Evolutionary conservation across 2,113 vertebrate genomes (phyloP).

Genomic region (Tetraodon nigroviridis): DNA sequence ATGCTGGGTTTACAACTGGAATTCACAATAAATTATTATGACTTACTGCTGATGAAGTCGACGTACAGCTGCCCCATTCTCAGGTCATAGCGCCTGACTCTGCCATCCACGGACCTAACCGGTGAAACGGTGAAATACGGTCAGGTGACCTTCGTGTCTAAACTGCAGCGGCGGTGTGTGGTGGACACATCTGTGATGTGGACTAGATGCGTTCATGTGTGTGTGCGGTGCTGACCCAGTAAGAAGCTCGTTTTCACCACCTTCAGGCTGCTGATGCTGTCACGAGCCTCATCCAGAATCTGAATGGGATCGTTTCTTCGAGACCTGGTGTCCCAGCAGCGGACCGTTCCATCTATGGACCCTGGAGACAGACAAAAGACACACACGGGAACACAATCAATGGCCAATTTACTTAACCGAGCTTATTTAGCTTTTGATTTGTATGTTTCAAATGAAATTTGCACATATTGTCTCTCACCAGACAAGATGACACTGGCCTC

Average conservation of each 20-base stretch:
- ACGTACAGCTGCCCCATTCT: conserved; percentile 83
- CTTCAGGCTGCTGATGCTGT: conserved; percentile 88
- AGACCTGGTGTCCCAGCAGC: conserved; percentile 90
- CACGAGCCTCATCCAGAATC: conserved; percentile 82
- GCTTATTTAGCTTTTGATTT: too few relatives aligned
- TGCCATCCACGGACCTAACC: conserved; percentile 79
- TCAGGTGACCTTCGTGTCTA: not conserved
- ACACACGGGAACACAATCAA: not conserved
- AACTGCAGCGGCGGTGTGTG: not conserved
- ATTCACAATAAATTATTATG: too few relatives aligned
- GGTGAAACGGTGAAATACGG: too few relatives aligned
- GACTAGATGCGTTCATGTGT: too few relatives aligned
- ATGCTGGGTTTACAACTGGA: too few relatives aligned
- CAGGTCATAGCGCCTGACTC: conserved; percentile 85
- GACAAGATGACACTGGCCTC: conserved; percentile 88
- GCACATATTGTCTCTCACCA: conserved; percentile 67
- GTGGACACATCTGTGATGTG: not conserved
- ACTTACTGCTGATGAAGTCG: conserved; percentile 88
- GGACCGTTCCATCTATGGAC: conserved; percentile 84
- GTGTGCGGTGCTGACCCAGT: conserved; percentile 74
- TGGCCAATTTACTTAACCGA: too few relatives aligned
- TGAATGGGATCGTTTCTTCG: conserved; percentile 82
- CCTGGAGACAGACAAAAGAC: conserved; percentile 64
- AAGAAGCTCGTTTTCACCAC: conserved; percentile 83
- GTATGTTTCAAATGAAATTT: too few relatives aligned